phyloP scores from a whole-genome alignment of 2,888 invertebrate genomes.

The Athripsodes cinereus region DNA sequence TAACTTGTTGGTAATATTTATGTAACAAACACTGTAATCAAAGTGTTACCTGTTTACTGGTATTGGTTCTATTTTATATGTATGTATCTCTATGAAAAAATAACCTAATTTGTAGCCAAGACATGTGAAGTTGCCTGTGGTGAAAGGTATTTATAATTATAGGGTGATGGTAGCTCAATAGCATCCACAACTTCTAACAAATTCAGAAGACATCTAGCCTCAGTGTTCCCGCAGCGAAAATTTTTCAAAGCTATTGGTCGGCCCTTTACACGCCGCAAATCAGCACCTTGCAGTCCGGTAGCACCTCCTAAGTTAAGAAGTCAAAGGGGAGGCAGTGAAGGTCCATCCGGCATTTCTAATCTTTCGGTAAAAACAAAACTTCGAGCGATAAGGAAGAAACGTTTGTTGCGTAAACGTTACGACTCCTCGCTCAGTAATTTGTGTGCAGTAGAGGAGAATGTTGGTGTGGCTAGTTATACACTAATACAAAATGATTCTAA shows the following conservation, averaged over 20 bases:
- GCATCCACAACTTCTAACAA: constrained; percentile 47
- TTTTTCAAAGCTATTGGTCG: constrained; percentile 60
- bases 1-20: too few relatives aligned
- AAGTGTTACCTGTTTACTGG: too few relatives aligned
- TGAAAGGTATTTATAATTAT: constrained; percentile 21
- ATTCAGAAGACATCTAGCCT: constrained; percentile 52
- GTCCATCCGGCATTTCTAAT: constrained; percentile 41
- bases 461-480: constrained; percentile 13
- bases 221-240: constrained; percentile 50
- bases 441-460: constrained; percentile 19
- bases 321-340: constrained; percentile 47
- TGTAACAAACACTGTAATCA: too few relatives aligned
- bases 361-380: constrained; percentile 38
- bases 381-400: constrained; percentile 33
- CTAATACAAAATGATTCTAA: not conserved
- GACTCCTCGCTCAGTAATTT: constrained; percentile 34
- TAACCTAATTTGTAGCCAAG: too few relatives aligned
- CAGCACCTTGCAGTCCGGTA: constrained; percentile 58
- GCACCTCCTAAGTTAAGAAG: constrained; percentile 48
- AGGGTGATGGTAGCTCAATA: constrained; percentile 49
- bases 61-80: too few relatives aligned
- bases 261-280: constrained; percentile 65
- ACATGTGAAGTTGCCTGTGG: constrained; percentile 8
- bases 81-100: too few relatives aligned
- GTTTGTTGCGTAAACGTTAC: constrained; percentile 30